A percentile compares a stretch with the other conserved stretches of the same genome.
phyloP scores from a whole-genome alignment of 2,888 invertebrate species.

The Bugula neritina region DNA sequence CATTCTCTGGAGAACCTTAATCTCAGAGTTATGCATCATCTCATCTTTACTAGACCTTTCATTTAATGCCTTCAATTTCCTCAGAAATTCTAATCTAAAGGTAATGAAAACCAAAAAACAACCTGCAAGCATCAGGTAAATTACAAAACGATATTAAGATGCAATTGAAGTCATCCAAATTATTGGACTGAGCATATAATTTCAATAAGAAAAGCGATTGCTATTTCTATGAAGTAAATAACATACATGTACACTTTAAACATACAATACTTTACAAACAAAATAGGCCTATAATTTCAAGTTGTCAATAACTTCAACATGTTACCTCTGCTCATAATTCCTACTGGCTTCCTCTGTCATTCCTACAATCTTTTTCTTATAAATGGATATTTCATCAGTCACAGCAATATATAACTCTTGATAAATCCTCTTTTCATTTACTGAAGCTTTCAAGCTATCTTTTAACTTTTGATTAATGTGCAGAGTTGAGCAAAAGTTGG shows the following conservation, averaged over 20 bases:
- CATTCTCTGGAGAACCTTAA: constrained; percentile 25
- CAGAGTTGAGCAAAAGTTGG: not conserved
- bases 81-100: constrained; percentile 18
- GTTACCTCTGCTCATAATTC: constrained; percentile 23
- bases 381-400: not conserved
- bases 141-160: too few species aligned
- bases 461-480: not conserved
- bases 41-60: constrained; percentile 23
- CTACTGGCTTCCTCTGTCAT: not conserved
- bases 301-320: too few species aligned
- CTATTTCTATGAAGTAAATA: too few species aligned
- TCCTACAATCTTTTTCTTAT: constrained; percentile 1
- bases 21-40: constrained; percentile 1
- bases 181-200: too few species aligned
- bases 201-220: too few species aligned
- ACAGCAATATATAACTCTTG: not conserved
- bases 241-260: too few species aligned
- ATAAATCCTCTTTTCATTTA: constrained; percentile 5
- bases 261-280: too few species aligned
- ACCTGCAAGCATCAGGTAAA: too few species aligned
- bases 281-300: too few species aligned
- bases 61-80: constrained; percentile 23
- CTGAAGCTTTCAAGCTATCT: not conserved
- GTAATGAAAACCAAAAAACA: too few species aligned
- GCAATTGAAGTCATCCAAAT: too few species aligned